Base-by-base conservation (phyloP, 2,113 vertebrate genomes). In the Symphodus melops region DNA sequence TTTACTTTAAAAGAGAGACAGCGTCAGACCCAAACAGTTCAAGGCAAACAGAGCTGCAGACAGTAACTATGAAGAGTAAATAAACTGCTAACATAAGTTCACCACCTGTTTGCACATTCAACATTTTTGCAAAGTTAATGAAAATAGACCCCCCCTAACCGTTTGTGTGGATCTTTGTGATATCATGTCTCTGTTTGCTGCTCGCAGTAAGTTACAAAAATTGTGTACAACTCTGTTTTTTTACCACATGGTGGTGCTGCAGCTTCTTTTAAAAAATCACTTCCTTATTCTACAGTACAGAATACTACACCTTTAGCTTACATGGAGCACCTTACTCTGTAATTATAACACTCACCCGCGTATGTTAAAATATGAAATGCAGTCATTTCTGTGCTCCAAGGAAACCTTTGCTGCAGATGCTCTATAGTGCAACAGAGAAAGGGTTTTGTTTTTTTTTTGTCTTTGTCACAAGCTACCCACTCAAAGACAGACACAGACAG, bases 211-310 rank as follows among this genome's bases (percentile, higher is more conserved):
- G n/a, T n/a, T n/a, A n/a, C n/a, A n/a, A n/a, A n/a, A n/a, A n/a
- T n/a, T n/a, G n/a, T n/a, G n/a, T n/a, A 42, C 17, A 17, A 39
- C 21, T 37, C 20, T 39, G 28, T 39, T 83, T 77, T 83, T 77
- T 13, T 25, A 68, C 88, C 91, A 88, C 86, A 28, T 49, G 58
- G 86, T 49, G 91, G 88, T 3, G 60, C 83, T 84, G 73, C 83
- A 82, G 73, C 68, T 81, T 82, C 44, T 77, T 70, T 65, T 70
- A 41, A 36, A 66, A 61, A 65, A 3, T 8, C 33, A 67, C 72
- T 70, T 85, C 64, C 67, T 56, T 14, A 17, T 49, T 44, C 48
- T 69, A 58, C 36, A 16, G n/a, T 6, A 56, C 64, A 48, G n/a
- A 71, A 55, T 54, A n/a, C 3, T 16, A 28, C 3, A 62, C 37